Evolutionary conservation across 2,888 invertebrate species (phyloP).

Genomic region (Lasioglossum morio): DNA sequence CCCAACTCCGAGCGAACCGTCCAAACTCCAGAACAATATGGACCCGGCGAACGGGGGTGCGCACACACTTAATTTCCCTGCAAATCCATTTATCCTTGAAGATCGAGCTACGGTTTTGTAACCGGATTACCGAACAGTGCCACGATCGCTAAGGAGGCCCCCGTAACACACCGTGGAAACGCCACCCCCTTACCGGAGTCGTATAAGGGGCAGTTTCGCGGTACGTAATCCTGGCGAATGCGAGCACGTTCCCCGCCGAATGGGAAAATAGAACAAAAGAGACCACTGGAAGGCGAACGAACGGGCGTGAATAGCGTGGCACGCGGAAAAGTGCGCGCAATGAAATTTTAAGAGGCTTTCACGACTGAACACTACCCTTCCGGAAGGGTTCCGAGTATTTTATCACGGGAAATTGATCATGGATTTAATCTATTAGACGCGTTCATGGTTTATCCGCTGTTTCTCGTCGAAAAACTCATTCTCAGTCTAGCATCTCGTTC

Average conservation of each 20-base stretch:
- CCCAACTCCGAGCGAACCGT: neutral
- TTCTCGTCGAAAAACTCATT: neutral
- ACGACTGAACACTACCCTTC: neutral
- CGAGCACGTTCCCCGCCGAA: slow-evolving; percentile 9
- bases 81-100: slow-evolving; percentile 25
- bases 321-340: slow-evolving; percentile 4
- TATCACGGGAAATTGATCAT: neutral
- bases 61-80: slow-evolving; percentile 15
- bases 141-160: neutral
- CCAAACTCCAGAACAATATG: neutral
- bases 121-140: slow-evolving; percentile 29
- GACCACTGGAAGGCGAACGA: neutral
- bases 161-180: slow-evolving; percentile 17
- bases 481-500: neutral
- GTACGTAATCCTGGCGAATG: slow-evolving; percentile 43
- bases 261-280: slow-evolving; percentile 30
- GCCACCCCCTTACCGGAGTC: neutral
- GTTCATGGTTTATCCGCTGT: neutral
- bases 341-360: slow-evolving; percentile 12
- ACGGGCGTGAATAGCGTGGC: neutral
- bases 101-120: slow-evolving; percentile 32
- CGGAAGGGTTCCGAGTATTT: neutral
- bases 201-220: slow-evolving; percentile 35
- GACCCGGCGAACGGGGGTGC: neutral
- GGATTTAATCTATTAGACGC: neutral